Percentiles rank a stretch among this genome's conserved stretches.
Conservation (phyloP, 2,888 invertebrate genomes). For the Crocallis elinguaria region DNA sequence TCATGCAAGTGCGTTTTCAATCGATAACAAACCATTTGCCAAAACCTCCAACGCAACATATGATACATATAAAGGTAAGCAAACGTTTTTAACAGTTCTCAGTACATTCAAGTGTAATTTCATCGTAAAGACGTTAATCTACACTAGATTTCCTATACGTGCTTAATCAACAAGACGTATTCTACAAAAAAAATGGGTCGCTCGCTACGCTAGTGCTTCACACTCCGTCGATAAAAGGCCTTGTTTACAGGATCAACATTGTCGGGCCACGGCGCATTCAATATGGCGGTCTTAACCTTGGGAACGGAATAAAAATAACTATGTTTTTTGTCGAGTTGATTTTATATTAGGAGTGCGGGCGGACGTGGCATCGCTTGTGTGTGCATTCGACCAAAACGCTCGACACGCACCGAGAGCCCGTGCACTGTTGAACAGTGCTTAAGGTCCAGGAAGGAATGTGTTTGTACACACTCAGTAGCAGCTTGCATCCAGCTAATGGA, state of each 20-base stretch:
- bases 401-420: slow-evolving; percentile 25
- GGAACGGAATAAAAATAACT: slow-evolving; percentile 75
- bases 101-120: too few relatives aligned
- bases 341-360: slow-evolving; percentile 67
- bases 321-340: slow-evolving; percentile 76
- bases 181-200: slow-evolving; percentile 26
- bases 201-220: slow-evolving; percentile 34
- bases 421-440: slow-evolving; percentile 5
- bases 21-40: background rate
- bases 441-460: background rate
- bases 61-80: too few relatives aligned
- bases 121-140: too few relatives aligned
- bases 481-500: background rate
- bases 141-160: slow-evolving; percentile 1
- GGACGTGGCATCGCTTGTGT: slow-evolving; percentile 40
- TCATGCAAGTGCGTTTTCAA: background rate
- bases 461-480: background rate
- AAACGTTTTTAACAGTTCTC: too few relatives aligned
- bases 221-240: slow-evolving; percentile 47
- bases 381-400: slow-evolving; percentile 44
- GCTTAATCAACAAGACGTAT: slow-evolving; percentile 17
- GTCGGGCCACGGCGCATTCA: slow-evolving; percentile 68
- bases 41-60: background rate
- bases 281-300: slow-evolving; percentile 77
- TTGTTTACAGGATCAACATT: slow-evolving; percentile 69